Percentiles rank a stretch among this genome's conserved stretches.
Conservation (phyloP, 1,140 invertebrate genomes). For the Trinorchestia longiramus region DNA sequence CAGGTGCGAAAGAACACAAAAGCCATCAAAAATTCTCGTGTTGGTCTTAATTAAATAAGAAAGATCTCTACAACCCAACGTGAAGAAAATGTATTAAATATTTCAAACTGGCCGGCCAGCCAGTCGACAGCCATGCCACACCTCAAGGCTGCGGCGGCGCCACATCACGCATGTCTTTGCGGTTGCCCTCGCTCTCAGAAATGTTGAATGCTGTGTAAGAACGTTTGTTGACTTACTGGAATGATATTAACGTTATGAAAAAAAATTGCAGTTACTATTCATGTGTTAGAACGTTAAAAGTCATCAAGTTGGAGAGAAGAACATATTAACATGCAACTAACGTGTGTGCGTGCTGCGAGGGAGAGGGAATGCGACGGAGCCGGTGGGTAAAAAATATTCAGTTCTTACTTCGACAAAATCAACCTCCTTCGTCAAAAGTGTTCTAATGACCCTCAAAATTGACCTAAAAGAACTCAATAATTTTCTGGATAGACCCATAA, state of each 20-base stretch:
- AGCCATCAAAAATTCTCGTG: background rate
- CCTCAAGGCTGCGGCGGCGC: constrained; percentile 32
- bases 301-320: background rate
- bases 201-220: background rate
- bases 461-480: too few relatives aligned
- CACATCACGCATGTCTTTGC: background rate
- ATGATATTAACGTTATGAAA: background rate
- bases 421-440: too few relatives aligned
- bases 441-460: too few relatives aligned
- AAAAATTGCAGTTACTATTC: background rate
- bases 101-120: background rate
- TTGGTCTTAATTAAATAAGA: background rate
- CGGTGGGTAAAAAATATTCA: too few relatives aligned
- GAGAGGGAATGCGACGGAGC: background rate
- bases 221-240: background rate
- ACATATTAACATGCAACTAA: background rate
- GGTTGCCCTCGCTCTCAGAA: background rate
- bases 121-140: constrained; percentile 30
- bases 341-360: background rate
- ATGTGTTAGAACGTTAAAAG: background rate
- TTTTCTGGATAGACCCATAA: too few relatives aligned
- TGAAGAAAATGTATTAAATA: background rate
- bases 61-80: background rate
- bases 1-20: background rate
- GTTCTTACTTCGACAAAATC: too few relatives aligned